Base-by-base conservation (phyloP, 2,113 vertebrate species). In the Halcyon senegalensis region DNA sequence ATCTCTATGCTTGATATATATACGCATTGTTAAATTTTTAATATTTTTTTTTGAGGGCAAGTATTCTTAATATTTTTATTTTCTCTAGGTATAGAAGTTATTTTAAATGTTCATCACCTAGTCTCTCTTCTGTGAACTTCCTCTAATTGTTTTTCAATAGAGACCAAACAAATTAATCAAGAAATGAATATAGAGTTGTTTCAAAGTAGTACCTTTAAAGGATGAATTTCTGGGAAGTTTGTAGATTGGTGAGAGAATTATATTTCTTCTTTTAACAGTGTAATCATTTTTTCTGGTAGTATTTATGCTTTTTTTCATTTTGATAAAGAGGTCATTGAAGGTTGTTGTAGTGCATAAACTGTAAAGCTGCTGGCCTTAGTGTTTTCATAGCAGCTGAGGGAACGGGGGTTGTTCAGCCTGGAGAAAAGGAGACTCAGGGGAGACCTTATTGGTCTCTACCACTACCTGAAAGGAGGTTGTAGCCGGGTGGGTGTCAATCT, bases 401-500 rank as follows among this genome's bases (percentile, higher is more conserved):
- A 55, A 5, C 31, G 31, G 48, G 25, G 48, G 20, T 5, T 37
- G 59, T 64, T 64, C 16, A 64, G 12, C 2, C 25, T 44, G 33
- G 44, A 41, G 30, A 51, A 60, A 0, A 41, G 31, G 24, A 24
- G 56, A 15, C 67, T 73, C 4, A 16, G 16, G 27, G 16, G 50
- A 56, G 59, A 64, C 39, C 39, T 63, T 8, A 16, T 63, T 23
- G 10, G 10, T 17, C 35, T 63, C 24, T 27, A 27, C 37, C 16
- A 28, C 28, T 50, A 10, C 30, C 55, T 43, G 81, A 62, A 51
- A 51, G 37, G 25, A 62, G 46, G 18, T 6, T 62, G 31, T 35
- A 24, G 46, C 0, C 7, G 53, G 31, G 46, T 30, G 37, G 14
- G 3, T 1, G 24, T 28, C 1, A 2, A 13, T 37, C 39, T 70